A percentile compares a stretch with the other conserved stretches of the same genome.
Conservation (phyloP, 2,113 vertebrate species). For the Halcyon senegalensis region DNA sequence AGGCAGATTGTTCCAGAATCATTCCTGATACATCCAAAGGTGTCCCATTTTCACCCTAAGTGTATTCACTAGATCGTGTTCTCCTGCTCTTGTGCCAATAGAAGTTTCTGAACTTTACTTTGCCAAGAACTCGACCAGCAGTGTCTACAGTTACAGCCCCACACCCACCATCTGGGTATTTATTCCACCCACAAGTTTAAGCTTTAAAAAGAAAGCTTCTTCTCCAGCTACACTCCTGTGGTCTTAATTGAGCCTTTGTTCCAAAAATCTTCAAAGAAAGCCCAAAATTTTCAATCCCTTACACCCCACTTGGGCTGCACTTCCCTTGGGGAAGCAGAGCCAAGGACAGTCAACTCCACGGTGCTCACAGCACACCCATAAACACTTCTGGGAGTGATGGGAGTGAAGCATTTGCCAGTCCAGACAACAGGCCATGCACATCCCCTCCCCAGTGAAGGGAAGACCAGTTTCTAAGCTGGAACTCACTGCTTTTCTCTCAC, state of each 20-base stretch:
- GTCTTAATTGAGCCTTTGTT: neutral
- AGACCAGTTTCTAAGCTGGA: neutral
- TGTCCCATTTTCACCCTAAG: neutral
- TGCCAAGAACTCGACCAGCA: neutral
- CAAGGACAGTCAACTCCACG: neutral
- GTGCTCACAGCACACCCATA: neutral
- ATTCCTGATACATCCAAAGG: neutral
- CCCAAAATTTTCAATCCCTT: neutral
- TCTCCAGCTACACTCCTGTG: neutral
- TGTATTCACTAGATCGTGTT: neutral
- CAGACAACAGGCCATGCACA: rapidly evolving
- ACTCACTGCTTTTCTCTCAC: neutral
- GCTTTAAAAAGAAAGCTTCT: neutral
- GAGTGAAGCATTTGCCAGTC: neutral
- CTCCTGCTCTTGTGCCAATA: neutral
- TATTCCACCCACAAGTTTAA: neutral
- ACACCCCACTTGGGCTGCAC: neutral
- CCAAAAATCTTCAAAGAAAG: neutral
- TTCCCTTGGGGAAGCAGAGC: neutral
- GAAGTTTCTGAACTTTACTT: neutral
- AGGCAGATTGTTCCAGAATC: neutral
- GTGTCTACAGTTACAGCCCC: neutral
- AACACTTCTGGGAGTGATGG: neutral
- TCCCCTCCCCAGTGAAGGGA: neutral
- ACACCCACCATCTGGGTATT: neutral